A percentile compares a stretch with the other conserved stretches of the same genome.
Evolutionary conservation across 2,113 vertebrate species (phyloP).

Genomic region (Rynchops niger): DNA sequence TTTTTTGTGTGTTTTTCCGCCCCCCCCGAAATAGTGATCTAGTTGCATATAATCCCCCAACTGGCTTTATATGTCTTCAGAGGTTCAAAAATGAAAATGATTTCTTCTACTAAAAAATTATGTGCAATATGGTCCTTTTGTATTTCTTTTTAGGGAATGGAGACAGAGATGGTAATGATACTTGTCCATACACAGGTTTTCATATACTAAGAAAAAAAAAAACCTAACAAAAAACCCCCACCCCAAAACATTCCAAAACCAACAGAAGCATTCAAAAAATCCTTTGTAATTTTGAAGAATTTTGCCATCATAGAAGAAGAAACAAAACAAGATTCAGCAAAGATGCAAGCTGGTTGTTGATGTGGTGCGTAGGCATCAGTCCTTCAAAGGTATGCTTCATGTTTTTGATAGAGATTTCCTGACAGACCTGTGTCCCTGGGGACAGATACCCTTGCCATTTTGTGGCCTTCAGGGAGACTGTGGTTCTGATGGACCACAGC

Average conservation of each 20-base stretch:
- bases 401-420: not conserved
- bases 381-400: not conserved
- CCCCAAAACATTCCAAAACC: not conserved
- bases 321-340: not conserved
- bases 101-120: not conserved
- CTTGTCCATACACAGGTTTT: not conserved
- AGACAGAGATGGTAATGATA: not conserved
- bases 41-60: not conserved
- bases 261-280: not conserved
- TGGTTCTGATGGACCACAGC: not conserved
- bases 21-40: not conserved
- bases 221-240: not conserved
- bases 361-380: not conserved
- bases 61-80: not conserved
- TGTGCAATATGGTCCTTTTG: not conserved
- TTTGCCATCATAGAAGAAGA: not conserved
- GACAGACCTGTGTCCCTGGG: not conserved
- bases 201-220: fast-evolving
- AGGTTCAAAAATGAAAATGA: not conserved
- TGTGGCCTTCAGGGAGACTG: too few species aligned
- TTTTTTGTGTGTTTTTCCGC: not conserved
- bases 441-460: not conserved
- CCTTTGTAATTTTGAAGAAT: not conserved
- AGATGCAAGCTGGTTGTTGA: not conserved
- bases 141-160: not conserved